Evolutionary conservation across 23 tunicate genomes (phyloP), one percentile per base, ranked within the genome.

Genomic region (Trididemnum miniatum): DNA sequence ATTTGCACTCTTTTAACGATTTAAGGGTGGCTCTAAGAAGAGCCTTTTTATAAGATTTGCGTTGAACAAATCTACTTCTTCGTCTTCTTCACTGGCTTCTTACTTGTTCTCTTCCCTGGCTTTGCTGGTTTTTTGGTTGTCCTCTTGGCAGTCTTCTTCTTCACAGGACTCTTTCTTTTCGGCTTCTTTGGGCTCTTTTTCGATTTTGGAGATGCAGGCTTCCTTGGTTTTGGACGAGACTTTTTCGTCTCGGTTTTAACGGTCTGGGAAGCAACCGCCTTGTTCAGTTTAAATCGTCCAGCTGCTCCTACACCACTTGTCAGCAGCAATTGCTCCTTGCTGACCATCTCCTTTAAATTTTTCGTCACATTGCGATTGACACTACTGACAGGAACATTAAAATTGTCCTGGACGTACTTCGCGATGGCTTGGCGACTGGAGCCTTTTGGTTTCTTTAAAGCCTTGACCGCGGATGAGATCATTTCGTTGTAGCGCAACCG

Each of bases 11-110:
- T 73, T 44, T 1, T 54, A 1, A 67, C 7, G 1, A 34, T 32
- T n/a, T n/a, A n/a, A n/a, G 85, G 94, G 94, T 89, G 94, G 94
- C 94, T 89, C 94, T 89, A 66, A 89, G 26, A 89, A 89, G 94
- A 89, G 94, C 94, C 94, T 82, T 89, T 89, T 78, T 32, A 57
- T 15, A 1, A 35, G 1, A 18, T 7, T 9, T 5, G 18, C 2
- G n/a, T n/a, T n/a, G n/a, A 65, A 1, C 23, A 35, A 39, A 30
- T 32, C 32, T 72, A 51, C 62, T 71, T 80, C 25, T 37, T 59
- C 26, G 59, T n/a, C 78, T 79, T 77, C 63, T 38, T 77, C 35
- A 34, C 44, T 1, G 64, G 51, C 33, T 51, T 57, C 67, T 72
- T 83, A 0, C 44, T 75, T 31, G 83, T 83, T 0, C 80, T 59